Conservation (phyloP, 2,797 vertebrate species). For the Prunella strophiata region DNA sequence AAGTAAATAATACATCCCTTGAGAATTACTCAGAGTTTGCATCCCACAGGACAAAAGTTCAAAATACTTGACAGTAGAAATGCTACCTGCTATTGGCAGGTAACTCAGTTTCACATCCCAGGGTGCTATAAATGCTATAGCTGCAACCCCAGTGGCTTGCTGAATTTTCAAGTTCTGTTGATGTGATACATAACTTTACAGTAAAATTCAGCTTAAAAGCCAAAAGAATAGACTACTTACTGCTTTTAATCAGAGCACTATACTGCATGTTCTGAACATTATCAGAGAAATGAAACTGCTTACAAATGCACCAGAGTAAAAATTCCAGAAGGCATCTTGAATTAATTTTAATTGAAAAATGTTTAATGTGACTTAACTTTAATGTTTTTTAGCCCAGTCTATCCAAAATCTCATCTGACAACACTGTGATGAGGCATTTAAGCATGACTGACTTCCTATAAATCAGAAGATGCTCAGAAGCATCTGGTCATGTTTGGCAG, state of each 20-base stretch:
- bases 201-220: background rate
- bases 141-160: background rate
- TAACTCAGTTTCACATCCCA: background rate
- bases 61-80: background rate
- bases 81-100: background rate
- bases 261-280: background rate
- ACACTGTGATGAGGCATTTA: background rate
- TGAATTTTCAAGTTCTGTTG: background rate
- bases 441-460: background rate
- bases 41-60: background rate
- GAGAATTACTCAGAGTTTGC: background rate
- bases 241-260: background rate
- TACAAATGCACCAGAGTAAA: background rate
- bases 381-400: background rate
- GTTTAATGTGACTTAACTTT: background rate
- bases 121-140: background rate
- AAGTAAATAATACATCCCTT: background rate
- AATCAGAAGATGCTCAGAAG: background rate
- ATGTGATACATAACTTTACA: background rate
- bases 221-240: background rate
- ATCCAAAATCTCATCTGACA: background rate
- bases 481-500: background rate
- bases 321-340: background rate
- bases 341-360: background rate
- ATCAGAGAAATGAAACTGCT: background rate